These are phyloP conservation scores for Callimorpha dominula DNA, from an alignment of 2,888 invertebrate genomes.

Conservation along the genomic window DNA sequence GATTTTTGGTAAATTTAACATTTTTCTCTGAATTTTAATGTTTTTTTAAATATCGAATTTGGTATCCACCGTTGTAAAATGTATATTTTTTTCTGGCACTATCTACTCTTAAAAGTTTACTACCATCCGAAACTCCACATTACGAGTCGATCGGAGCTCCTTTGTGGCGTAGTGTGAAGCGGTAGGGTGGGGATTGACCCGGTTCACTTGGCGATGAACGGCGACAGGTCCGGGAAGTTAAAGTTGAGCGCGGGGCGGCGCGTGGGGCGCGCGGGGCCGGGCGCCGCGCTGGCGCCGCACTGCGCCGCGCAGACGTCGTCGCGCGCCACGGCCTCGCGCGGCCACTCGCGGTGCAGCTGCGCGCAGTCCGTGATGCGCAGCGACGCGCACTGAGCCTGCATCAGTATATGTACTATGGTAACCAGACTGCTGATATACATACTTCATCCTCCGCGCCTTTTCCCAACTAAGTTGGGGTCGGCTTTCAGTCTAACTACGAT, in stretches of 20 bases:
- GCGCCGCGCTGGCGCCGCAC: conserved; percentile 89
- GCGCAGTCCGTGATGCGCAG: conserved; percentile 95
- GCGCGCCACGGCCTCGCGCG: conserved; percentile 92
- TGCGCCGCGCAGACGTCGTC: conserved; percentile 97
- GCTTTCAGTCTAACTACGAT: no score
- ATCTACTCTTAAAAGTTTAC: neutral
- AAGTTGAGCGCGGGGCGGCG: conserved; percentile 86
- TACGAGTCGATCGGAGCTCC: neutral
- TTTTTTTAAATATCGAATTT: neutral
- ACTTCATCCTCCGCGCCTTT: no score
- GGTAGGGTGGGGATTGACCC: neutral
- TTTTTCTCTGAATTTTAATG: neutral
- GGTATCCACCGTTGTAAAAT: neutral
- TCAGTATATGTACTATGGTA: no score
- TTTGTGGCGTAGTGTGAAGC: neutral
- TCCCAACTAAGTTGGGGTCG: no score
- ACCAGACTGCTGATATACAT: no score
- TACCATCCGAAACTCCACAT: neutral
- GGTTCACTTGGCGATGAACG: conserved; percentile 88
- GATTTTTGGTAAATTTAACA: neutral
- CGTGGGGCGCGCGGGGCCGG: conserved; percentile 65
- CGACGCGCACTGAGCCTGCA: conserved; percentile 95
- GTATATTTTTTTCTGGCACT: conserved; percentile 2
- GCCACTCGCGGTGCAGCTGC: conserved; percentile 93
- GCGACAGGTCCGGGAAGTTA: conserved; percentile 92